These are phyloP conservation scores for Drosophila simulans DNA, from an alignment of 1,140 invertebrate species.

Conservation along the genomic window DNA sequence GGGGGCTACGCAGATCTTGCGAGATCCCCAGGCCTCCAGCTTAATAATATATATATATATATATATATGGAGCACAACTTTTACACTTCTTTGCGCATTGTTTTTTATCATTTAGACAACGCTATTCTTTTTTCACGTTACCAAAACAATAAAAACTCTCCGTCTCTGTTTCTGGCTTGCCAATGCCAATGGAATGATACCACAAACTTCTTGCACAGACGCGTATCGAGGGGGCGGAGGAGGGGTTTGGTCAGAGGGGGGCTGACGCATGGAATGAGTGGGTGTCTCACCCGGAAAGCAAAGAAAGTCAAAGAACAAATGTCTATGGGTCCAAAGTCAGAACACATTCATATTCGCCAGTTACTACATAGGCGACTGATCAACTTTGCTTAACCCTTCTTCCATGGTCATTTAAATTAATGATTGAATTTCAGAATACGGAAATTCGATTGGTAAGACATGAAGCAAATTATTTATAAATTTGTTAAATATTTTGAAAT, in stretches of 20 bases:
- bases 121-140: background rate
- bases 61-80: background rate
- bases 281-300: constrained; percentile 64
- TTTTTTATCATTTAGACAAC: constrained; percentile 1
- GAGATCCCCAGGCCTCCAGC: background rate
- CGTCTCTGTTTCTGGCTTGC: constrained; percentile 22
- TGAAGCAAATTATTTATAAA: background rate
- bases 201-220: constrained; percentile 21
- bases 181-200: constrained; percentile 40
- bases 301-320: constrained; percentile 82
- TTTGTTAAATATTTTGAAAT: background rate
- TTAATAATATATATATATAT: background rate
- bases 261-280: background rate
- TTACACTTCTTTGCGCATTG: constrained; percentile 10
- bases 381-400: background rate
- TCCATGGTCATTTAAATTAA: background rate
- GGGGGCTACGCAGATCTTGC: constrained; percentile 6
- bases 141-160: constrained; percentile 29
- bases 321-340: constrained; percentile 53
- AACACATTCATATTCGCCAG: constrained; percentile 30
- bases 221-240: background rate
- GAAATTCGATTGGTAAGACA: background rate
- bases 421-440: background rate
- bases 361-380: constrained; percentile 2
- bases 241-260: background rate